Percentiles rank a stretch among this genome's conserved stretches.
Conservation (phyloP, 2,797 vertebrate genomes). For the Spinus pinus region DNA sequence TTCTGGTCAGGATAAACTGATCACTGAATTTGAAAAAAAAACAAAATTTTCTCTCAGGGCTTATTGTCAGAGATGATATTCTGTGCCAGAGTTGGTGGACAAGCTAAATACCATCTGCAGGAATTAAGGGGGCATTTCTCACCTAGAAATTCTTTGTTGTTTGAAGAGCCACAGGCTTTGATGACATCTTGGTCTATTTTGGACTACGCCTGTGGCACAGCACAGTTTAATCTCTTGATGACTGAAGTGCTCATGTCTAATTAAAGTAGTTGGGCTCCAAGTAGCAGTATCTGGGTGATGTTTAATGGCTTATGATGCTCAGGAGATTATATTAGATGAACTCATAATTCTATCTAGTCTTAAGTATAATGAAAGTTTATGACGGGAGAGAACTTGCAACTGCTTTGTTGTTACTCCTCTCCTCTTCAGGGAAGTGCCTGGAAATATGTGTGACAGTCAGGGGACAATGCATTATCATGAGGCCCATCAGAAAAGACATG, state of each 20-base stretch:
- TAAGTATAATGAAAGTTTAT: neutral
- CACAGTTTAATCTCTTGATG: neutral
- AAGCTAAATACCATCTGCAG: neutral
- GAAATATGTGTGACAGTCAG: neutral
- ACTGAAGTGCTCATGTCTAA: slow-evolving; percentile 32
- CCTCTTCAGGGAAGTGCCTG: neutral
- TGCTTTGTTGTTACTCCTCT: neutral
- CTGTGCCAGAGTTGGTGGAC: neutral
- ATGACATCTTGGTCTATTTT: slow-evolving; percentile 22
- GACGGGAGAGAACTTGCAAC: neutral
- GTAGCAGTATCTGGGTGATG: slow-evolving; percentile 14
- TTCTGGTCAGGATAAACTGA: neutral
- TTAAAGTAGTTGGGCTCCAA: slow-evolving; percentile 45
- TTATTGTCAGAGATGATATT: neutral
- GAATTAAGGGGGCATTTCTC: neutral
- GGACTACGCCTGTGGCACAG: neutral
- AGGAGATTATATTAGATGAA: slow-evolving; percentile 13
- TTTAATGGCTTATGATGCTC: slow-evolving; percentile 27
- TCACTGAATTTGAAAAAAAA: neutral
- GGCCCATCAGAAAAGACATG: neutral
- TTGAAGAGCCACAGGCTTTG: neutral
- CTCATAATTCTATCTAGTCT: neutral
- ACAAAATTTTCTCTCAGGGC: neutral
- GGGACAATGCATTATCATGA: neutral
- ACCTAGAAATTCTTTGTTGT: neutral